phyloP scores from a whole-genome alignment of 2,888 invertebrate genomes.

The Odontocolon sp. region DNA sequence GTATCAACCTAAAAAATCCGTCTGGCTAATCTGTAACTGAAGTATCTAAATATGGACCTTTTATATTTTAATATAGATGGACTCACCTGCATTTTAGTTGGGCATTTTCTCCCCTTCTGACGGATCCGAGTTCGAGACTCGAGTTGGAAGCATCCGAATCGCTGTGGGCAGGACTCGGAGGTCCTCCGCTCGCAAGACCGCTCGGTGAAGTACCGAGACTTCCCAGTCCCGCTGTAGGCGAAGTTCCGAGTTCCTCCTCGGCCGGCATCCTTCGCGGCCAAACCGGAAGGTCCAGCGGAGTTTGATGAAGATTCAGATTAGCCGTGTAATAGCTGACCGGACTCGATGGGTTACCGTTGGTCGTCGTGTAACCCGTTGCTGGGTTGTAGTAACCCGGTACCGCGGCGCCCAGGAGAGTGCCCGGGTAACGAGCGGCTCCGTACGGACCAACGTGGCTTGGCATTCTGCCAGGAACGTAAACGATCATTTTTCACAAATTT shows the following conservation, averaged over 20 bases:
- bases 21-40: background rate
- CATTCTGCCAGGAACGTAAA: slow-evolving; percentile 81
- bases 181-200: slow-evolving; percentile 71
- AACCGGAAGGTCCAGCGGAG: slow-evolving; percentile 75
- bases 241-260: slow-evolving; percentile 76
- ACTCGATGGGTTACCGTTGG: slow-evolving; percentile 53
- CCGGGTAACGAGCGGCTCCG: slow-evolving; percentile 77
- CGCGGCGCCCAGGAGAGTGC: slow-evolving; percentile 74
- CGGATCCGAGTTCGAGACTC: slow-evolving; percentile 77
- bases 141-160: slow-evolving; percentile 79
- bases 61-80: background rate
- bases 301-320: slow-evolving; percentile 63
- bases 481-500: slow-evolving; percentile 74
- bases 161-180: slow-evolving; percentile 78
- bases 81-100: slow-evolving; percentile 79
- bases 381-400: slow-evolving; percentile 74
- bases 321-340: slow-evolving; percentile 51
- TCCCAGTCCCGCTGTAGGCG: slow-evolving; percentile 70
- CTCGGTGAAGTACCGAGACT: slow-evolving; percentile 69
- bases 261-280: slow-evolving; percentile 79
- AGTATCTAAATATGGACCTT: background rate
- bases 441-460: slow-evolving; percentile 78
- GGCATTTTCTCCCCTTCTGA: slow-evolving; percentile 76
- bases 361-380: slow-evolving; percentile 67
- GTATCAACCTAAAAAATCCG: too few species aligned